Conservation (phyloP, 2,797 vertebrate species). For the Triplophysa bombifrons region DNA sequence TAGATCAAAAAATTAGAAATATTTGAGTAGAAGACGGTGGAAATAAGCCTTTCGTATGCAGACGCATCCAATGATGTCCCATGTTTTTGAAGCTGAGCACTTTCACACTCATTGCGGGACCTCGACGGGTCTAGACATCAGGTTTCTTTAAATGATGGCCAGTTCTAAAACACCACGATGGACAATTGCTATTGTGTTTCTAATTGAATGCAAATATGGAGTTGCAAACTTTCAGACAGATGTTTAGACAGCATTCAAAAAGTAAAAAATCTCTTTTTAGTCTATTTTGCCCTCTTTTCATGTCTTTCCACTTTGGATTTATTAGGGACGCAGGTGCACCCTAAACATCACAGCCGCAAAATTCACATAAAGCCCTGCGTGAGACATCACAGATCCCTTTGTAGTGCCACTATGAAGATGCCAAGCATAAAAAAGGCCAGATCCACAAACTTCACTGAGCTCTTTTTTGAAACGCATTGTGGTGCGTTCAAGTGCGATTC, state of each 20-base stretch:
- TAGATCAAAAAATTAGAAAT: not conserved
- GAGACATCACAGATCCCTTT: slow-evolving; percentile 7
- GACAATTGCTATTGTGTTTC: not conserved
- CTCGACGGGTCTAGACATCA: not conserved
- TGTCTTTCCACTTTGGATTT: slow-evolving; percentile 15
- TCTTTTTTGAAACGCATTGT: slow-evolving; percentile 1
- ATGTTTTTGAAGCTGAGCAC: slow-evolving; percentile 42
- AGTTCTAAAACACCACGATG: not conserved
- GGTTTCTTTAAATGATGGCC: not conserved
- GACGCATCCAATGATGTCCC: slow-evolving; percentile 36
- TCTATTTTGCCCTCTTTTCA: not conserved
- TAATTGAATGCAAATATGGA: not conserved
- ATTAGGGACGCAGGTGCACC: slow-evolving; percentile 20
- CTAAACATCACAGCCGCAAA: slow-evolving; percentile 4
- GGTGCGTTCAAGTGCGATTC: not conserved
- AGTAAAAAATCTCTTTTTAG: not conserved
- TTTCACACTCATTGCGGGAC: not conserved
- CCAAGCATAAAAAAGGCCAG: slow-evolving; percentile 1
- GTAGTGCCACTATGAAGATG: slow-evolving; percentile 10
- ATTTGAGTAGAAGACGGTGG: not conserved
- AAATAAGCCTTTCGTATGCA: slow-evolving; percentile 7
- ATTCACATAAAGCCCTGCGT: not conserved
- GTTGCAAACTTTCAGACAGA: not conserved
- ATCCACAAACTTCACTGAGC: not conserved
- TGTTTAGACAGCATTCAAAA: not conserved